Percentiles rank a stretch among this genome's conserved stretches.
phyloP scores from a whole-genome alignment of 2,113 vertebrate genomes.

The Anguilla rostrata region DNA sequence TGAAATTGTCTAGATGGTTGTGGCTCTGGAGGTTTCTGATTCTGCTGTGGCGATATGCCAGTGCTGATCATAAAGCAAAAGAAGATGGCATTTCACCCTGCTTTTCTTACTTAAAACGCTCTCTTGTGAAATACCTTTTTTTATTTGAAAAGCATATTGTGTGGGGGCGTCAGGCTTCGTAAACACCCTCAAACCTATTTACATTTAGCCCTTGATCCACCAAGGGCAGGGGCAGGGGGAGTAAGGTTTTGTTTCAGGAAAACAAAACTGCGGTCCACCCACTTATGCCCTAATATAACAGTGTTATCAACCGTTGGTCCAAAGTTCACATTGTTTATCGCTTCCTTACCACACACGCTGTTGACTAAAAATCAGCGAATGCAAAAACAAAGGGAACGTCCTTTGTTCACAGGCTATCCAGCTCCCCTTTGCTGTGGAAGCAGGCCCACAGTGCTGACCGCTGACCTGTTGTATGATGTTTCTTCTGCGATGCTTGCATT shows the following conservation, averaged over 20 bases:
- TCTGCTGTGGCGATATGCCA: not conserved
- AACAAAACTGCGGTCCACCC: conserved; percentile 47
- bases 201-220: not conserved
- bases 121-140: not conserved
- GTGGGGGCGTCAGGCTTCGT: not conserved
- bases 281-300: conserved; percentile 48
- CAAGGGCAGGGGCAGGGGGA: not conserved
- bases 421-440: not conserved
- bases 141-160: not conserved
- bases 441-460: not conserved
- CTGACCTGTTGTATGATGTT: not conserved
- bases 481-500: not conserved
- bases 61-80: not conserved
- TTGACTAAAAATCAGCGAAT: not conserved
- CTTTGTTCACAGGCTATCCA: not conserved
- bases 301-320: conserved; percentile 57
- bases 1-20: not conserved
- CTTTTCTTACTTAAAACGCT: too few species aligned
- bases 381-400: not conserved
- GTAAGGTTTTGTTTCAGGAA: conserved; percentile 31
- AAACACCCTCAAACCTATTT: not conserved
- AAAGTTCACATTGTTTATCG: conserved; percentile 70
- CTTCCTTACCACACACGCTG: conserved; percentile 58
- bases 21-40: not conserved
- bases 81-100: too few species aligned